Evolutionary conservation across 2,113 vertebrate species (phyloP).

Genomic region (Marmota monax): DNA sequence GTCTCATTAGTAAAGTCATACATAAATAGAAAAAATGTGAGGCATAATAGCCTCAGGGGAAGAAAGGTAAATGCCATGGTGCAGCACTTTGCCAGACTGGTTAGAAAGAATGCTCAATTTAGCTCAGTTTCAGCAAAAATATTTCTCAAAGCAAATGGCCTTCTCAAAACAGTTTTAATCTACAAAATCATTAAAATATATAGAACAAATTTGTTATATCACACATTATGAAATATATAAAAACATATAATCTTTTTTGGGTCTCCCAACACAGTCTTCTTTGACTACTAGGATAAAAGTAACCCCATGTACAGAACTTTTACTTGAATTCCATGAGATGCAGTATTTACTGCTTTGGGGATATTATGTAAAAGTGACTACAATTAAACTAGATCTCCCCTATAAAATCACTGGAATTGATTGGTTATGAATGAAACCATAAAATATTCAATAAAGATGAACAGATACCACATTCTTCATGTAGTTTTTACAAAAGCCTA

Average conservation of each 20-base stretch:
- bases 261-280: neutral
- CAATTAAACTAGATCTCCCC: neutral
- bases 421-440: neutral
- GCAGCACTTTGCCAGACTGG: neutral
- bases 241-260: neutral
- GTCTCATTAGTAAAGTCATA: neutral
- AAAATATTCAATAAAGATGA: constrained; percentile 21
- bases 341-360: neutral
- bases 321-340: neutral
- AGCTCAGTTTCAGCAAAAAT: constrained; percentile 48
- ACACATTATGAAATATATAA: neutral
- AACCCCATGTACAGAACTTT: neutral
- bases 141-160: constrained; percentile 27
- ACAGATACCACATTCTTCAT: neutral
- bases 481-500: neutral
- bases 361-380: neutral
- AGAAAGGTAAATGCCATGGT: neutral
- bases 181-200: constrained; percentile 42
- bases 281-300: neutral
- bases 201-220: neutral
- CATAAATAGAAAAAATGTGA: constrained; percentile 4
- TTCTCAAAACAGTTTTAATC: constrained; percentile 9
- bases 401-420: neutral
- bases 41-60: neutral
- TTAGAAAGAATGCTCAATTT: neutral